These are phyloP conservation scores for Mimumesa dahlbomi DNA, from an alignment of 2,888 invertebrate genomes.

Conservation along the genomic window DNA sequence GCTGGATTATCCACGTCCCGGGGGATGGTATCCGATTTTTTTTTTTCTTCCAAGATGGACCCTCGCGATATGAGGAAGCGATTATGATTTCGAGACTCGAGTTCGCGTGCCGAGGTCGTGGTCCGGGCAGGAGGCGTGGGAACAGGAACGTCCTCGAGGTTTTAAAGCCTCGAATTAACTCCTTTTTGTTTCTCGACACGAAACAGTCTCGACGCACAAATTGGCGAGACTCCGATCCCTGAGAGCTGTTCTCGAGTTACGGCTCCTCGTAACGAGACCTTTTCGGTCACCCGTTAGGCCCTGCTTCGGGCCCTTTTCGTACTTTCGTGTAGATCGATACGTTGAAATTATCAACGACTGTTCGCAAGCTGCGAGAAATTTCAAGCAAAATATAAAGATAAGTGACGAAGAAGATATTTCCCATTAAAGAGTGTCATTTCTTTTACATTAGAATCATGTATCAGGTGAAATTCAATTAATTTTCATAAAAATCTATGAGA, in stretches of 20 bases:
- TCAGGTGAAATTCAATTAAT: not conserved
- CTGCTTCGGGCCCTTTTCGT: not conserved
- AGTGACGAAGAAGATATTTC: not conserved
- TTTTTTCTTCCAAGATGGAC: not conserved
- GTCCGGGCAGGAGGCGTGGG: constrained; percentile 65
- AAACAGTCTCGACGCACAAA: constrained; percentile 57
- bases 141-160: constrained; percentile 66
- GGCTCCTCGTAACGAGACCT: constrained; percentile 41
- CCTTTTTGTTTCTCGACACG: constrained; percentile 58
- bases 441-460: no score
- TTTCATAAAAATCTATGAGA: no score
- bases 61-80: constrained; percentile 26
- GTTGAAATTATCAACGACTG: not conserved
- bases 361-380: no score
- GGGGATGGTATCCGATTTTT: no score
- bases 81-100: constrained; percentile 41
- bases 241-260: constrained; percentile 32
- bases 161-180: constrained; percentile 71
- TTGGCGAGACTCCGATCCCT: constrained; percentile 33
- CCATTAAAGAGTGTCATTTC: no score
- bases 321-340: not conserved
- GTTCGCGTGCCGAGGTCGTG: constrained; percentile 70
- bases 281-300: constrained; percentile 39
- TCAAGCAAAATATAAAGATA: no score
- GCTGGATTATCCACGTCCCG: no score